Base-by-base conservation (phyloP, 1,140 invertebrate species). In the Drosophila sechellia region DNA sequence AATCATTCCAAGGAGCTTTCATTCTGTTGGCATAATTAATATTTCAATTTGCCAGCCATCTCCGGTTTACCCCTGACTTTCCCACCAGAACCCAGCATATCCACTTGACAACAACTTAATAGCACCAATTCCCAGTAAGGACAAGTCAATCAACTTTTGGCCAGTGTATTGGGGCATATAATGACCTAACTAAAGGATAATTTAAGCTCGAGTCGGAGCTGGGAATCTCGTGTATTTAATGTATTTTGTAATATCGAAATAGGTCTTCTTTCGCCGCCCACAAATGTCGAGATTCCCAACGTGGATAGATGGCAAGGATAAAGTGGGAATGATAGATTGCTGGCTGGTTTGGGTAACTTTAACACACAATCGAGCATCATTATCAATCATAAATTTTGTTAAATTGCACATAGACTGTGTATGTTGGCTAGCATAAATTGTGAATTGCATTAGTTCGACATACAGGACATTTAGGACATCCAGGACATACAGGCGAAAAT, bases 321-420 rank as follows among this genome's bases (percentile, higher is more conserved):
- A 34, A 34, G n/a, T n/a, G 3, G 15, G 48, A 34, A 48, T 46
- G 63, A 43, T 35, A 52, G 53, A 42, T 25, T 4, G 54, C 25
- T 27, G 31, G n/a, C 13, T 48, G 35, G 64, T 13, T 34, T 50
- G 31, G 31, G 64, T 10, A 31, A 66, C 52, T 68, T 74, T 74
- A 45, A 75, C 72, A 75, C 60, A 75, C 72, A 75, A 75, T 75
- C 71, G 59, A 75, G 54, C 72, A 75, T 74, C 71, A 75, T 75
- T 75, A 75, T 75, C 71, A 75, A 75, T 74, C 64, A 49, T 77
- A 70, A 70, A 70, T 56, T 56, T 70, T 42, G 50, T 76, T 86
- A 77, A 86, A 85, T 85, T 68, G 77, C 68, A 71, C 65, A 70
- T 65, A 61, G 72, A 74, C 65, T 83, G 57, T 66, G 53, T 64